Percentiles rank a stretch among this genome's conserved stretches.
Conservation (phyloP, 2,888 invertebrate genomes). For the Petrolisthes manimaculis region DNA sequence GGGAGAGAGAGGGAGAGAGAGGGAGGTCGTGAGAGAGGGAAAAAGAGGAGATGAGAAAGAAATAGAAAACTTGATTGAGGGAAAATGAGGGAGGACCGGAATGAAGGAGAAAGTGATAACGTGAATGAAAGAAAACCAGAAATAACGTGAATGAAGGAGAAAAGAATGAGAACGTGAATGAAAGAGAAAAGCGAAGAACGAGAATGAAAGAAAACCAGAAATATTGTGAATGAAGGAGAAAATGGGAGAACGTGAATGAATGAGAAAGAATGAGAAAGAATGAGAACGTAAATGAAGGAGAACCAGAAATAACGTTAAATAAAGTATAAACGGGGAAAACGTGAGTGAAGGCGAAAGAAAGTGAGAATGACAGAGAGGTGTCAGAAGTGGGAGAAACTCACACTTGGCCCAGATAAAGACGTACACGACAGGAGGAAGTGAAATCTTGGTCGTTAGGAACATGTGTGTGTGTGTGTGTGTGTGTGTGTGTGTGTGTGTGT, state of each 20-base stretch:
- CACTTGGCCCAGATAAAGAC: conserved; percentile 9
- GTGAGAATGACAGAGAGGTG: neutral
- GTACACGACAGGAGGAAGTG: neutral
- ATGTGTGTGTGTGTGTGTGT: conserved; percentile 29
- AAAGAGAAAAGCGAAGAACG: neutral
- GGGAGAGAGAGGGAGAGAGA: conserved; percentile 24
- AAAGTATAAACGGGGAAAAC: neutral
- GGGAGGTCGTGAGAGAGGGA: neutral
- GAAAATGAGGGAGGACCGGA: neutral
- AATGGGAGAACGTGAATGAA: neutral
- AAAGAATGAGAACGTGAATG: neutral
- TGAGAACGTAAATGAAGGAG: neutral
- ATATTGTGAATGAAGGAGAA: neutral
- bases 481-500: conserved; percentile 37
- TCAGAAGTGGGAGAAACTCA: neutral
- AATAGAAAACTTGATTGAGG: neutral
- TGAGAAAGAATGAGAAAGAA: neutral
- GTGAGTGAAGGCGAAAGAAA: conserved; percentile 3
- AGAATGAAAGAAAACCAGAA: neutral
- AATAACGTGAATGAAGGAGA: neutral
- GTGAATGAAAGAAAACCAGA: neutral
- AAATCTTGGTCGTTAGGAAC: neutral
- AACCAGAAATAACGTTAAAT: too few relatives aligned
- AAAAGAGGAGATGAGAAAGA: neutral
- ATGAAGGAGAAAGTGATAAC: neutral